Evolutionary conservation across 2,797 vertebrate genomes (phyloP), one percentile per base, ranked within the genome.

Genomic region (Aldrovandia affinis): DNA sequence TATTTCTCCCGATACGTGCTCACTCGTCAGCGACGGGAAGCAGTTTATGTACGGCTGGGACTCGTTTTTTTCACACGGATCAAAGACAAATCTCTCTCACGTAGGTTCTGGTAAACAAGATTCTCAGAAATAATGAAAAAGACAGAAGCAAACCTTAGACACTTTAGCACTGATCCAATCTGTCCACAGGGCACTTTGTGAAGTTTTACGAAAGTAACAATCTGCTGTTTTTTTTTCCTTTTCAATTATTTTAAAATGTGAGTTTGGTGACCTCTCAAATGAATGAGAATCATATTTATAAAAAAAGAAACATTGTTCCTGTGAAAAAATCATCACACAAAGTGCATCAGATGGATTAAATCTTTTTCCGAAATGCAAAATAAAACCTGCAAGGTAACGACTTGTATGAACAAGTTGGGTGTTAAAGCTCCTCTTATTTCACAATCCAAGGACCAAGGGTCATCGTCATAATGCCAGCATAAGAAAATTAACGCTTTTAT

Each of bases 51-150:
- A 86, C 92, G 88, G 88, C 87, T 87, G 93, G 92, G 93, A 94
- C 91, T 90, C 86, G 89, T 91, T 90, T 85, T 84, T 87, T 83
- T 86, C 77, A 20, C 59, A 44, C 82, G 90, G 91, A 95, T 95
- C 93, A 95, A 95, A 96, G 93, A 81, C 20, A 89, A 90, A 88
- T 93, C 92, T 91, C 92, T 89, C 87, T 88, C 81, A 91, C 90
- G 92, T 86, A 88, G 55, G 89, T 91, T 87, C 88, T 84, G 92
- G 91, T 92, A 92, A 95, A 95, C 92, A 93, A 88, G 44, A 88
- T 86, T 88, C 9, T 70, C 80, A 83, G 83, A 88, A 81, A 85
- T 52, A 61, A 73, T 47, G 65, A 78, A 68, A 61, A 70, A 30
- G 65, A 70, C 9, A 65, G 47, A 85, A 18, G 42, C 12, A 81